Percentiles rank a stretch among this genome's conserved stretches.
phyloP scores from a whole-genome alignment of 2,113 vertebrate genomes.

The Xyrauchen texanus region DNA sequence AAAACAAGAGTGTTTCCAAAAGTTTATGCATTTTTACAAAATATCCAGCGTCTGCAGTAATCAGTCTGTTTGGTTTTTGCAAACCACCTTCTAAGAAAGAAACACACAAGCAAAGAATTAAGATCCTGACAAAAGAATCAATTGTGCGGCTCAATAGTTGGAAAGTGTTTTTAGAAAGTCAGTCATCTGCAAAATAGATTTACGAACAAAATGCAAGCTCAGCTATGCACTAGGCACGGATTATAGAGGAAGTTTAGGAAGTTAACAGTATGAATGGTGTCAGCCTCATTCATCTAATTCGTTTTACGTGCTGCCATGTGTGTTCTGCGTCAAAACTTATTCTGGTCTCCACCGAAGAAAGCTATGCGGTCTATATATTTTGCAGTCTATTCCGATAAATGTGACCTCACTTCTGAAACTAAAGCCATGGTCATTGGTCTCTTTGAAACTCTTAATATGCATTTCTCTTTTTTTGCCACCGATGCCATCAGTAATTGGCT shows the following conservation, averaged over 20 bases:
- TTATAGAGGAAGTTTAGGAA: background rate
- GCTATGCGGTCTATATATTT: no score
- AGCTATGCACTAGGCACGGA: background rate
- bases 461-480: no score
- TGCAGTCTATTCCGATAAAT: no score
- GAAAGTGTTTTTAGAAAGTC: constrained; percentile 11
- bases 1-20: no score
- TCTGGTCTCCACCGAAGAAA: no score
- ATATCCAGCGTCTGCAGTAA: no score
- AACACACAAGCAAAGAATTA: constrained; percentile 4
- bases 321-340: no score
- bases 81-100: background rate
- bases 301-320: constrained; percentile 15
- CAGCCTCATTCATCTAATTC: background rate
- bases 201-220: constrained; percentile 7
- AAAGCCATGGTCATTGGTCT: background rate
- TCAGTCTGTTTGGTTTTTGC: background rate
- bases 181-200: constrained; percentile 10
- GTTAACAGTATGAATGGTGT: constrained; percentile 14
- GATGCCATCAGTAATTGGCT: background rate
- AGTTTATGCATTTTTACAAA: no score
- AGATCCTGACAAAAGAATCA: background rate
- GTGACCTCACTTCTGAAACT: background rate
- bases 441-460: background rate
- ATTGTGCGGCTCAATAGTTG: constrained; percentile 15